Evolutionary conservation across 2,113 vertebrate genomes (phyloP).

Genomic region (Trichomycterus rosablanca): DNA sequence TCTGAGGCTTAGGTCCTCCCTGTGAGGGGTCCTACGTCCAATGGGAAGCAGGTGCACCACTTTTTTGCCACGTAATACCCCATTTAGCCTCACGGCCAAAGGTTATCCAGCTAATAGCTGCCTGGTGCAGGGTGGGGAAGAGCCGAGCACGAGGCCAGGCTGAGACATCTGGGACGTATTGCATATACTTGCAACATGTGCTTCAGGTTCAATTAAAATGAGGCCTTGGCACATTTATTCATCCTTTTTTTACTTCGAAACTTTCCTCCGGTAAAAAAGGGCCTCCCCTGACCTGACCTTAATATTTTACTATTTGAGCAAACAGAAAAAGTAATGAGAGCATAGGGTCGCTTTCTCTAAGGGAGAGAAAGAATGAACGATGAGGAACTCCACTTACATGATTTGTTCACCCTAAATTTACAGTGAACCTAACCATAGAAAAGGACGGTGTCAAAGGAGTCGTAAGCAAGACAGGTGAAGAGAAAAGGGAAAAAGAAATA

Average conservation of each 20-base stretch:
- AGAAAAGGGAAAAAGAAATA: conserved; percentile 49
- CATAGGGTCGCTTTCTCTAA: conserved; percentile 54
- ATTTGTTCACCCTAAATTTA: conserved; percentile 70
- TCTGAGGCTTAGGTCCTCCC: conserved; percentile 70
- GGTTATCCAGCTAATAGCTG: conserved; percentile 95
- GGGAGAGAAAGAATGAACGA: neutral
- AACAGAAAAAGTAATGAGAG: conserved; percentile 69
- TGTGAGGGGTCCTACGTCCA: conserved; percentile 79
- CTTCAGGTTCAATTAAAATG: conserved; percentile 97
- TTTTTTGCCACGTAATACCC: conserved; percentile 86
- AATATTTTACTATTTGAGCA: conserved; percentile 72
- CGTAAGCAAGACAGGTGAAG: conserved; percentile 44
- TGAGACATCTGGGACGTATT: conserved; percentile 91
- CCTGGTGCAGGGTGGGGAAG: conserved; percentile 81
- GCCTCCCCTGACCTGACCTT: conserved; percentile 76
- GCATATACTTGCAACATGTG: conserved; percentile 89
- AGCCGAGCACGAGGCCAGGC: conserved; percentile 66
- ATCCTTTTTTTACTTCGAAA: conserved; percentile 73
- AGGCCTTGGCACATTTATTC: conserved; percentile 95
- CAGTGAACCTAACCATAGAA: conserved; percentile 61
- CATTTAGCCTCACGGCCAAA: conserved; percentile 89
- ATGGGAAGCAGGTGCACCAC: conserved; percentile 93
- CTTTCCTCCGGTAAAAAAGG: conserved; percentile 60
- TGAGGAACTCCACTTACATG: conserved; percentile 57
- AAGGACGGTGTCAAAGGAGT: conserved; percentile 42